Percentiles rank a stretch among this genome's conserved stretches.
These are phyloP conservation scores for Tridacna crocea DNA, from an alignment of 2,888 invertebrate species.

Conservation along the genomic window DNA sequence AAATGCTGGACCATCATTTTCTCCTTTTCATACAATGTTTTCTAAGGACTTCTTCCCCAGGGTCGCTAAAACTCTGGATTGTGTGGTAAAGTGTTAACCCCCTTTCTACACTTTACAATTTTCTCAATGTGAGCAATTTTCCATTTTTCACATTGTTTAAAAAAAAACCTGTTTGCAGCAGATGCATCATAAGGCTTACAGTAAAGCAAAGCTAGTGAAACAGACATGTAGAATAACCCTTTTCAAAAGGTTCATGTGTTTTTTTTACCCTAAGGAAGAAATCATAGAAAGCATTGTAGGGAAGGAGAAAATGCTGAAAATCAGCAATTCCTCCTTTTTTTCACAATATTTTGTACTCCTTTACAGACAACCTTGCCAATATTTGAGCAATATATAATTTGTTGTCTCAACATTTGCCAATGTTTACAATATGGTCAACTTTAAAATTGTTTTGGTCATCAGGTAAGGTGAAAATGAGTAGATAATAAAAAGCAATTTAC, in stretches of 20 bases:
- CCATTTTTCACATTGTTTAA: no score
- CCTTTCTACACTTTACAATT: no score
- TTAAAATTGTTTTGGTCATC: background rate
- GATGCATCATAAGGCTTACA: background rate
- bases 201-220: background rate
- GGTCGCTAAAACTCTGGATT: no score
- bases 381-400: background rate
- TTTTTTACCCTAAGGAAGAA: background rate
- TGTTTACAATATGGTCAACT: no score
- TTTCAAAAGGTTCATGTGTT: background rate
- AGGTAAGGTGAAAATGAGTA: no score
- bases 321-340: background rate
- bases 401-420: no score
- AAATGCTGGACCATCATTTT: no score
- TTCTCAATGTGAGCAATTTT: no score
- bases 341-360: background rate
- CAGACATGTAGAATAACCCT: background rate
- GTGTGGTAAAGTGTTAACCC: no score
- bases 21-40: no score
- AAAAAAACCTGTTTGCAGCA: background rate
- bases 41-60: no score
- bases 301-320: background rate
- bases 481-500: no score
- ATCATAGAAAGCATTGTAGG: background rate
- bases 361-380: background rate